phyloP scores from a whole-genome alignment of 1,140 invertebrate genomes.

The Ooceraea biroi region DNA sequence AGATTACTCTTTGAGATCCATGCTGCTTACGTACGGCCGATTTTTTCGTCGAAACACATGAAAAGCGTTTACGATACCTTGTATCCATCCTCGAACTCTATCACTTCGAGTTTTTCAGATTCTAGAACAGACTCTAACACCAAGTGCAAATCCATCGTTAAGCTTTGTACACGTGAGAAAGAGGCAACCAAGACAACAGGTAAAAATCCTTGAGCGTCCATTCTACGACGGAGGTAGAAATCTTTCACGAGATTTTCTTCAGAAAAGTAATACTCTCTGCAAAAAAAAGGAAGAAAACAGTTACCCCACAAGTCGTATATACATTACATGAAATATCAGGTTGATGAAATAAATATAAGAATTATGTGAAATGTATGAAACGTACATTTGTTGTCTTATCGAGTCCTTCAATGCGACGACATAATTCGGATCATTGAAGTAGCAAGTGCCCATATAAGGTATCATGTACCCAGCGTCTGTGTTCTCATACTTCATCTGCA shows the following conservation, averaged over 20 bases:
- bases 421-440: constrained; percentile 87
- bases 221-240: constrained; percentile 98
- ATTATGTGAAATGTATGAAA: constrained; percentile 33
- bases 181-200: constrained; percentile 97
- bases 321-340: no score
- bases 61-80: constrained; percentile 87
- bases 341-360: constrained; percentile 1
- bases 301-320: not conserved
- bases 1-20: constrained; percentile 38
- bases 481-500: constrained; percentile 80
- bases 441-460: constrained; percentile 89
- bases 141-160: constrained; percentile 94
- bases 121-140: constrained; percentile 93
- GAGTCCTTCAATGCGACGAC: constrained; percentile 90
- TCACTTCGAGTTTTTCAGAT: constrained; percentile 94
- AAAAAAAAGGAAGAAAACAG: constrained; percentile 79
- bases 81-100: constrained; percentile 87
- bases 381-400: constrained; percentile 94
- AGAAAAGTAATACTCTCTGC: constrained; percentile 99
- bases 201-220: constrained; percentile 97
- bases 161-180: constrained; percentile 96
- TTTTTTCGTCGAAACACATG: constrained; percentile 10
- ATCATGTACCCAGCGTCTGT: constrained; percentile 87
- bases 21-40: constrained; percentile 40
- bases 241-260: constrained; percentile 98